These are phyloP conservation scores for Esox niger DNA, from an alignment of 2,113 vertebrate species.

Conservation along the genomic window DNA sequence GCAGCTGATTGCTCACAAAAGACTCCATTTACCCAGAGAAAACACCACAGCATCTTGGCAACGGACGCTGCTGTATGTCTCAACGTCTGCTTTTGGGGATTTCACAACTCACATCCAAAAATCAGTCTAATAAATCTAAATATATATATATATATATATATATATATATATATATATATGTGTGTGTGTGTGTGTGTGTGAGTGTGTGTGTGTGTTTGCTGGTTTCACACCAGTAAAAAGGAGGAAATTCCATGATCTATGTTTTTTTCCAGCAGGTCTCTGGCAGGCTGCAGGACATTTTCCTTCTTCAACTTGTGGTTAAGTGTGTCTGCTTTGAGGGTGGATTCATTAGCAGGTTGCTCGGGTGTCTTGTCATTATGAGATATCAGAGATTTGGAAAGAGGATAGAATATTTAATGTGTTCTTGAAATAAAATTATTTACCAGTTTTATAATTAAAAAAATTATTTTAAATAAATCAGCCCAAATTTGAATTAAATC, in stretches of 20 bases:
- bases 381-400: too few species aligned
- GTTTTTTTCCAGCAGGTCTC: slow-evolving; percentile 39
- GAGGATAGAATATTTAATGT: background rate
- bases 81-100: slow-evolving; percentile 41
- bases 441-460: too few species aligned
- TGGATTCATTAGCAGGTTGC: slow-evolving; percentile 28
- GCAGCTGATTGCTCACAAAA: slow-evolving; percentile 69
- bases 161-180: slow-evolving; percentile 59
- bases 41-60: slow-evolving; percentile 55
- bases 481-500: too few species aligned
- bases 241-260: slow-evolving; percentile 68
- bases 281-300: slow-evolving; percentile 48
- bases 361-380: slow-evolving; percentile 37
- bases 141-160: slow-evolving; percentile 57
- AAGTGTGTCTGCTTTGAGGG: slow-evolving; percentile 22
- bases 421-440: too few species aligned
- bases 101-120: slow-evolving; percentile 53
- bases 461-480: too few species aligned
- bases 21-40: slow-evolving; percentile 59
- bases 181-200: too few species aligned
- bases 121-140: slow-evolving; percentile 68
- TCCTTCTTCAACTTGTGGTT: slow-evolving; percentile 47
- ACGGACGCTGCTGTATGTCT: slow-evolving; percentile 10
- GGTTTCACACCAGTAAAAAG: slow-evolving; percentile 61
- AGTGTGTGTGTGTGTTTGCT: too few species aligned